Base-by-base conservation (phyloP, 2,888 invertebrate genomes). In the Ariolimax columbianus region DNA sequence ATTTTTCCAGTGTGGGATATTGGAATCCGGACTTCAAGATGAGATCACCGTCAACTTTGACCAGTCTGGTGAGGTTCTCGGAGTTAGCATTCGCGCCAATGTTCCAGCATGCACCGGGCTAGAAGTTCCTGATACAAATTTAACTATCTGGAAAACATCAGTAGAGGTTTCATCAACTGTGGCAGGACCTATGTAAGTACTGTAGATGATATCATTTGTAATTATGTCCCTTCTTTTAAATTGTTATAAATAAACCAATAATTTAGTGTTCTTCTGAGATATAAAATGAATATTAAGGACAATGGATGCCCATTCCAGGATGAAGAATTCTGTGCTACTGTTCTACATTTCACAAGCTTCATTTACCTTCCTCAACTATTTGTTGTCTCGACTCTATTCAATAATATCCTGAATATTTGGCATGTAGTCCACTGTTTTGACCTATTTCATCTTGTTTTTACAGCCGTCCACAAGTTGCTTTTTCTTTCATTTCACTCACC, bases 121-220 rank as follows among this genome's bases (percentile, higher is more conserved):
- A 1, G 79, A 86, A 30, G 88, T 92, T 0, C 88, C 90, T 9
- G 87, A 90, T 47, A 79, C 89, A 0, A 89, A 90, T 40, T 88
- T 93, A 19, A 90, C 88, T 51, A 89, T 91, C 79, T 96, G 97
- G 94, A 96, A 96, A 88, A 97, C 97, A 0, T 96, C 96, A 90
- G 96, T 98, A 51, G 96, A 96, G 90, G 96, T 98, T 0, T 96
- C 96, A 89, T 96, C 97, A 92, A 96, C 97, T 75, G 97, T 97
- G 91, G 95, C 96, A 89, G 98, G 97, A 17, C 97, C 98, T 82
- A 95, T 96, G 96, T 96, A 95, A 95, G 95, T 95, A 26, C 17
- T 59, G 14, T 73, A n/a, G 19, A 23, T 40, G 30, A 40, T 26
- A 26, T 72, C 7, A 38, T 72, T 38, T 26, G 23, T 40, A 72